Percentiles rank a stretch among this genome's conserved stretches.
Evolutionary conservation across 1,140 invertebrate genomes (phyloP).

Genomic region (Acromyrmex charruanus): DNA sequence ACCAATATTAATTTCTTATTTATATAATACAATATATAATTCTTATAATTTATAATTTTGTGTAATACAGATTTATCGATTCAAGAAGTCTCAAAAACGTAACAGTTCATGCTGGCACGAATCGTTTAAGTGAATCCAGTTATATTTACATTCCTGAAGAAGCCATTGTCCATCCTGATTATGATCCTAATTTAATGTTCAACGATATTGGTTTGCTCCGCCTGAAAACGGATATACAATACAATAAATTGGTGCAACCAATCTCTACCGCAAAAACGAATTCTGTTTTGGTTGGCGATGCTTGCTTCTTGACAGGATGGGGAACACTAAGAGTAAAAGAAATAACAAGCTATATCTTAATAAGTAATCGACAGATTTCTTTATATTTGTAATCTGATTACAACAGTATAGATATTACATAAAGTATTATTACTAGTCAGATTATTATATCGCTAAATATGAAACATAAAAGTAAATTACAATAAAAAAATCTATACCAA

Average conservation of each 20-base stretch:
- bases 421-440: not conserved
- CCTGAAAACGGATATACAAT: constrained; percentile 79
- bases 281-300: constrained; percentile 38
- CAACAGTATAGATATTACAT: not conserved
- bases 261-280: constrained; percentile 68
- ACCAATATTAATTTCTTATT: not conserved
- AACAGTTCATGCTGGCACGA: constrained; percentile 77
- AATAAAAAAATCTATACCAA: not conserved
- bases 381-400: not conserved
- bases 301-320: constrained; percentile 85
- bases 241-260: constrained; percentile 80
- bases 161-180: constrained; percentile 82
- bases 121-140: constrained; percentile 71
- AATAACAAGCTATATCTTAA: not conserved
- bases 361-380: not conserved
- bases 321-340: constrained; percentile 64
- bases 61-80: not conserved
- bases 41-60: not conserved
- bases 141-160: constrained; percentile 74
- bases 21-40: not conserved
- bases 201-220: constrained; percentile 87
- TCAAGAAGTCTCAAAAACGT: not conserved
- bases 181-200: constrained; percentile 66
- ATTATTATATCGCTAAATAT: not conserved
- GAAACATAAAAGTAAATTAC: not conserved